Evolutionary conservation across 2,888 invertebrate species (phyloP), one percentile per base, ranked within the genome.

Genomic region (Caenorhabditis zanzibari): DNA sequence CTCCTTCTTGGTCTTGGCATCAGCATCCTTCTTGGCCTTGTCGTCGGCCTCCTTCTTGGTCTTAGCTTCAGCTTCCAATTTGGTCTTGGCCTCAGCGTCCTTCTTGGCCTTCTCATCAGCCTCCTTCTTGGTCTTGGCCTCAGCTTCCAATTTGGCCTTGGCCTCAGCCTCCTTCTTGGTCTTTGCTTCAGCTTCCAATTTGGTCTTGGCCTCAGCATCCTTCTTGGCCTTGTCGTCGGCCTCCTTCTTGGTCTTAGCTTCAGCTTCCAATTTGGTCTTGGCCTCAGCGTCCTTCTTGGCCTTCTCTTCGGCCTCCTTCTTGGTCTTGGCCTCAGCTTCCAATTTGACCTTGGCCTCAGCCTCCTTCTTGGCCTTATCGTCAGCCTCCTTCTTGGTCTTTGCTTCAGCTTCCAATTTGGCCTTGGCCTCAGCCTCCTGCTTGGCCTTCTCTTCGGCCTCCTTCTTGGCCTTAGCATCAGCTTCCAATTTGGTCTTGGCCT

Each of bases 401-500:
- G 10, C 41, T 10, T 41, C 41, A 41, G 41, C 41, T 41, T 41
- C 41, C 41, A 14, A 14, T 16, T 41, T 41, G 12, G 41, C 41
- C 41, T 41, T 41, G 6, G 41, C 41, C 12, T 41, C 49, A 22
- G 22, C 5, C 19, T 49, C 49, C 19, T 49, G 19, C 49, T 49
- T 49, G 6, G 49, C 49, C 19, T 49, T 49, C 19, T 49, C 49
- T 1, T 49, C 49, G 6, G 49, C 19, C 0, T 49, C 49, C 49
- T 49, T 49, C 49, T 49, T 49, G 19, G 49, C 2, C 19, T 41
- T 41, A 19, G n/a, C 44, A 6, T 64, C 64, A 38, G 16, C 10
- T 12, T 64, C 64, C 41, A n/a, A 16, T 12, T 64, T 64, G 24
- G 47, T 16, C 47, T 47, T 64, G 24, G 68, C 59, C 2, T 56